Percentiles rank a stretch among this genome's conserved stretches.
Evolutionary conservation across 2,888 invertebrate genomes (phyloP).

Genomic region (Ophion slaviceki): DNA sequence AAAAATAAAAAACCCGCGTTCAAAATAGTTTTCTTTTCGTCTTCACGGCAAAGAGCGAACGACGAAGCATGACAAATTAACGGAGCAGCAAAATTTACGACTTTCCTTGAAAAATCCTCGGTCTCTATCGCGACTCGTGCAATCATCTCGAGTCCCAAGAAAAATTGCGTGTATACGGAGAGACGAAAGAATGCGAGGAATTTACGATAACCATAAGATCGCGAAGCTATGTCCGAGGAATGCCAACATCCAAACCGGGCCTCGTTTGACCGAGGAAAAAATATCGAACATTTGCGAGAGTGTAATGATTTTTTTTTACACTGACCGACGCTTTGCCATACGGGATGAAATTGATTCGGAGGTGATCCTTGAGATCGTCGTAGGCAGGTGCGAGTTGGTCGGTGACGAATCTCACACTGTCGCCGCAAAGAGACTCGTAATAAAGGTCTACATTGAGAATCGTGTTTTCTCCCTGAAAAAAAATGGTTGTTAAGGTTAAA

Average conservation of each 20-base stretch:
- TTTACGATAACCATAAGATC: neutral
- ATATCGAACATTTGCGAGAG: neutral
- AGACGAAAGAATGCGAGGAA: neutral
- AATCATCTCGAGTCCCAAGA: no score
- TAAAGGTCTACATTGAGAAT: constrained; percentile 83
- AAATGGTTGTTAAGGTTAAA: neutral
- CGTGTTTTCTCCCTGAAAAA: constrained; percentile 52
- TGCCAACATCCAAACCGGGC: neutral
- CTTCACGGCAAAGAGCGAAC: neutral
- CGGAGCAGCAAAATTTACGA: neutral
- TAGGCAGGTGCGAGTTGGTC: constrained; percentile 84
- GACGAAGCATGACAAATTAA: neutral
- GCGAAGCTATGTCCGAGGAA: neutral
- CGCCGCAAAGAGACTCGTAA: constrained; percentile 86
- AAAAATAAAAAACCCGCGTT: neutral
- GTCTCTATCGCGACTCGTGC: neutral
- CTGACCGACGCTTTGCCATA: constrained; percentile 85
- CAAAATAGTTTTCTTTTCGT: neutral
- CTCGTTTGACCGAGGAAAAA: neutral
- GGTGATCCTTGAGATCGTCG: constrained; percentile 76
- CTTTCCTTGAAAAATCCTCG: neutral
- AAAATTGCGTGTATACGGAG: neutral
- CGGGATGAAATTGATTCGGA: constrained; percentile 83
- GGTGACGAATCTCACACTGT: constrained; percentile 84
- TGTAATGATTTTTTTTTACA: constrained; percentile 33